Percentiles rank a stretch among this genome's conserved stretches.
Conservation (phyloP, 2,888 invertebrate genomes). For the Pollenia griseotomentosa region DNA sequence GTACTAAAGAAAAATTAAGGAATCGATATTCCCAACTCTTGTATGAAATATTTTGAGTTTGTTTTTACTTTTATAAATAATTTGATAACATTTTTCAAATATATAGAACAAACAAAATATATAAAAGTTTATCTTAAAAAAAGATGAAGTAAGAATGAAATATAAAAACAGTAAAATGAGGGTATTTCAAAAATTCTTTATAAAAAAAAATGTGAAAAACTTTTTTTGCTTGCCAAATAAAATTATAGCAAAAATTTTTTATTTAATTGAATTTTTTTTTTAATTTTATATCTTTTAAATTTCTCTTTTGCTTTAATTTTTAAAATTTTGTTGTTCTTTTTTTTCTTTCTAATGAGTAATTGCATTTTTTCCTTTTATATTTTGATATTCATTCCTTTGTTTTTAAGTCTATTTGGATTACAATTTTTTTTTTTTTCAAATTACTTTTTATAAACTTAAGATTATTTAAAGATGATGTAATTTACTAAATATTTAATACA, state of each 20-base stretch:
- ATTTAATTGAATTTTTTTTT: slow-evolving; percentile 4
- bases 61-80: slow-evolving; percentile 1
- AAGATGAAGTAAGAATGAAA: not conserved
- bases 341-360: not conserved
- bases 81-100: not conserved
- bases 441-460: not conserved
- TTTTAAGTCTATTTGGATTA: slow-evolving; percentile 21
- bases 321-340: not conserved
- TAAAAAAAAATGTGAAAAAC: not conserved
- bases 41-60: not conserved
- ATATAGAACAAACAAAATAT: not conserved
- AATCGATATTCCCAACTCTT: not conserved
- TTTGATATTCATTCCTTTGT: slow-evolving; percentile 1
- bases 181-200: not conserved
- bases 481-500: slow-evolving; percentile 36
- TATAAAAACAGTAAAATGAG: no score
- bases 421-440: slow-evolving; percentile 18
- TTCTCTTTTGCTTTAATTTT: slow-evolving; percentile 1
- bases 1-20: slow-evolving; percentile 1
- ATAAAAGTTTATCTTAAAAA: not conserved
- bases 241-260: not conserved
- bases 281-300: not conserved
- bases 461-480: slow-evolving; percentile 57
- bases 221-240: no score
- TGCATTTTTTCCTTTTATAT: slow-evolving; percentile 17